These are phyloP conservation scores for Thaleichthys pacificus DNA, from an alignment of 2,797 vertebrate species.

Conservation along the genomic window DNA sequence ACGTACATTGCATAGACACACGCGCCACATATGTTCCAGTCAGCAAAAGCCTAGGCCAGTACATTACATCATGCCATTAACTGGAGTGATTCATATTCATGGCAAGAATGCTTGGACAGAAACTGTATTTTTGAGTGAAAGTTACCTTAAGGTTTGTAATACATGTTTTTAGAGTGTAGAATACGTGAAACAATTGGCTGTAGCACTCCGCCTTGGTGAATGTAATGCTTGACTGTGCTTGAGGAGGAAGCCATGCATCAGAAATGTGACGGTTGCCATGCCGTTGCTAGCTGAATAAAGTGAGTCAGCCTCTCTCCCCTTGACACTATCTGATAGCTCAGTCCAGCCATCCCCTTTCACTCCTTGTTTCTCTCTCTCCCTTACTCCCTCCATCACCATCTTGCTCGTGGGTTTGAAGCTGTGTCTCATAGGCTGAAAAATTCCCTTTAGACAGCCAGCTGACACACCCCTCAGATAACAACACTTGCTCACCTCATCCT, in stretches of 20 bases:
- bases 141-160: background rate
- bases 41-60: no score
- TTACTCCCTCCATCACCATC: background rate
- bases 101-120: background rate
- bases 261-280: background rate
- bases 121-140: background rate
- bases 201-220: background rate
- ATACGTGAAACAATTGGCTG: background rate
- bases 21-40: no score
- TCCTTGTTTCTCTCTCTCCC: background rate
- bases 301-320: background rate
- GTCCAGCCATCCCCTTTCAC: background rate
- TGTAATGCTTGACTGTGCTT: background rate
- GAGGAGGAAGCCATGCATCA: constrained; percentile 1
- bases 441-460: background rate
- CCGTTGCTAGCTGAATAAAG: background rate
- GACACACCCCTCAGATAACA: background rate
- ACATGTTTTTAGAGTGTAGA: background rate
- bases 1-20: no score
- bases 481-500: background rate
- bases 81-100: no score
- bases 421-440: background rate
- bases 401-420: background rate
- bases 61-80: no score
- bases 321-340: background rate